Evolutionary conservation across 2,113 vertebrate genomes (phyloP), one percentile per base, ranked within the genome.

Genomic region (Eonycteris spelaea): DNA sequence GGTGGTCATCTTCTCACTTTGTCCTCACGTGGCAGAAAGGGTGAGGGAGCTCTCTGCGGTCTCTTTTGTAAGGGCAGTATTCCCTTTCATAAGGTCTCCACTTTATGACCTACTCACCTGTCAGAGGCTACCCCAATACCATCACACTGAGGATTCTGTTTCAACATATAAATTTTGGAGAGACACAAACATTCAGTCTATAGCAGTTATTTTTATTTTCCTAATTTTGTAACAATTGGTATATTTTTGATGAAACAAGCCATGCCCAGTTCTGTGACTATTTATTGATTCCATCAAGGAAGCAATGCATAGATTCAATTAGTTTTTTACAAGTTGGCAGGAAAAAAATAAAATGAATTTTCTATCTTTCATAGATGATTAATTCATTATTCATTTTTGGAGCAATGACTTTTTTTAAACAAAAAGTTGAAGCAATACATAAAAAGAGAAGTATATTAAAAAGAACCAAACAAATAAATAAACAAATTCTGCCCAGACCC

Each of bases 141-240:
- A 3, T 63, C 53, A n/a, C 55, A 74, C 0, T 71, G n/a, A 35
- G n/a, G 35, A 16, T 74, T 89, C 53, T 15, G 40, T 82, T 94
- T 63, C 3, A 43, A 51, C 22, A 45, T 88, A 48, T 13, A 35
- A 21, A 53, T 63, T 87, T 61, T 33, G n/a, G 55, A 43, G 55
- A 82, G n/a, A 21, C n/a, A 65, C 35, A 57, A 65, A 67, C 19
- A 53, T 38, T 90, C 21, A 53, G 28, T 68, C 28, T 74, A 22
- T 61, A 43, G 43, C 28, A 89, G 53, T 86, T 75, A 26, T 65
- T 90, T 94, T 92, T 89, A 88, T 67, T 90, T 86, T 75, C 80
- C 26, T 57, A 74, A 48, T 65, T 86, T 82, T 88, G 2, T 73
- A 65, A 33, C 82, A 40, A 65, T 57, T 82, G 7, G 4, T 78